Base-by-base conservation (phyloP, 2,113 vertebrate genomes). In the Tetrao urogallus region DNA sequence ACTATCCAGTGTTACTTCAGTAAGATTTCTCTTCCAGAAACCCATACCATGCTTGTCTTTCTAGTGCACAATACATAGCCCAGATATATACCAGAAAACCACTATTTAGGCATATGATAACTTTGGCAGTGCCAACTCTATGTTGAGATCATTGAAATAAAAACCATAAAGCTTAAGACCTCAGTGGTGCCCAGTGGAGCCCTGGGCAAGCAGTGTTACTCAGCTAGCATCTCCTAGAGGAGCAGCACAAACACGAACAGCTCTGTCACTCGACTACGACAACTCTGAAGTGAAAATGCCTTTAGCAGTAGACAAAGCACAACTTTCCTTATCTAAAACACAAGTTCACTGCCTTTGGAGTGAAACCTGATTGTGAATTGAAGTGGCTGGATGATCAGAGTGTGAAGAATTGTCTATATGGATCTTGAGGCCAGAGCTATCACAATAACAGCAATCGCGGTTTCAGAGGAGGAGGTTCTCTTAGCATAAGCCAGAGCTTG, bases 11-110 rank as follows among this genome's bases (percentile, higher is more conserved):
- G 7, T n/a, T 48, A 56, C 5, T 56, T 38, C 71, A 75, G 17
- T 42, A 67, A 24, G 38, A 67, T 12, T 18, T 50, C 7, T 38
- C 32, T 13, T 11, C 28, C 34, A 75, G 57, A 71, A 76, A 27
- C 1, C 42, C 1, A 1, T 3, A 34, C 18, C 28, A 19, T 30
- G 3, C 8, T 38, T 25, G 34, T 27, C 15, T 45, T 27, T 64
- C 32, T 9, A 56, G 30, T 1, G 1, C 7, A 17, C 42, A 60
- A 13, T 36, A 22, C 2, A 2, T 21, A 43, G n/a, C 6, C 13
- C 18, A 7, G 34, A 32, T 38, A 64, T 34, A 9, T 25, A 1
- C n/a, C 6, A 4, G 24, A 88, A 34, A 79, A 42, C 7, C 7
- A 5, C 13, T 54, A 4, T 25, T 43, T 36, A 9, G 34, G 56